Conservation (phyloP, 2,888 invertebrate species). For the Suillia variegata region DNA sequence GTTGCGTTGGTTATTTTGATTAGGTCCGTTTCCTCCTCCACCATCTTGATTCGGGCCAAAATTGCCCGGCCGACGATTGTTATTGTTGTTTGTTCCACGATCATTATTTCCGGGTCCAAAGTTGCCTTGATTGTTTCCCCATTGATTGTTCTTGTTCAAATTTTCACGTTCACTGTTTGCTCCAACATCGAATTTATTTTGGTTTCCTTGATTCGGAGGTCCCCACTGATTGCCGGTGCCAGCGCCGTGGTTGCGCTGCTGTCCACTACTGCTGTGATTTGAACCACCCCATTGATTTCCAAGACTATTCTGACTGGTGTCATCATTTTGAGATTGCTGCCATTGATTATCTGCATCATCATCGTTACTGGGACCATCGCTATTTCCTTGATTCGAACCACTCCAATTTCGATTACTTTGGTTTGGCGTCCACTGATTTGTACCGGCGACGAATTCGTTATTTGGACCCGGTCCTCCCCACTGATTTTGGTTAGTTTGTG, state of each 20-base stretch:
- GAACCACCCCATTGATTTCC: too few species aligned
- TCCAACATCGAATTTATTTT: background rate
- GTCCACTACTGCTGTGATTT: too few species aligned
- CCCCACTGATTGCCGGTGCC: background rate
- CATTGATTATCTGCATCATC: slow-evolving; percentile 9
- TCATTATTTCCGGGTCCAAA: background rate
- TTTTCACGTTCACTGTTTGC: background rate
- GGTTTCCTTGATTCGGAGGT: background rate
- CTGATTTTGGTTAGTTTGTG: slow-evolving; percentile 17
- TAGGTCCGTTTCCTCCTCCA: background rate
- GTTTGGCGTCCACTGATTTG: slow-evolving; percentile 10
- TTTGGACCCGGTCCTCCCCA: slow-evolving; percentile 18
- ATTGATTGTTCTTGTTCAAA: background rate
- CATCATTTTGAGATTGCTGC: too few species aligned
- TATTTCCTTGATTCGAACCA: slow-evolving; percentile 3
- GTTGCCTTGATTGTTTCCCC: background rate
- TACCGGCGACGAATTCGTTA: background rate
- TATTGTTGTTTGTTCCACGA: background rate
- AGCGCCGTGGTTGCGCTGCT: too few species aligned
- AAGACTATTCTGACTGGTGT: too few species aligned
- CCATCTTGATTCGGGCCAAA: slow-evolving; percentile 2
- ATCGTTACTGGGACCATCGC: slow-evolving; percentile 9
- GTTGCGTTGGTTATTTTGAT: slow-evolving; percentile 5
- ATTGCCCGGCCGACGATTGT: background rate
- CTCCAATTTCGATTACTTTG: slow-evolving; percentile 13